A percentile compares a stretch with the other conserved stretches of the same genome.
phyloP scores from a whole-genome alignment of 53 echinoderm and acorn worm species.

The Astropecten irregularis region DNA sequence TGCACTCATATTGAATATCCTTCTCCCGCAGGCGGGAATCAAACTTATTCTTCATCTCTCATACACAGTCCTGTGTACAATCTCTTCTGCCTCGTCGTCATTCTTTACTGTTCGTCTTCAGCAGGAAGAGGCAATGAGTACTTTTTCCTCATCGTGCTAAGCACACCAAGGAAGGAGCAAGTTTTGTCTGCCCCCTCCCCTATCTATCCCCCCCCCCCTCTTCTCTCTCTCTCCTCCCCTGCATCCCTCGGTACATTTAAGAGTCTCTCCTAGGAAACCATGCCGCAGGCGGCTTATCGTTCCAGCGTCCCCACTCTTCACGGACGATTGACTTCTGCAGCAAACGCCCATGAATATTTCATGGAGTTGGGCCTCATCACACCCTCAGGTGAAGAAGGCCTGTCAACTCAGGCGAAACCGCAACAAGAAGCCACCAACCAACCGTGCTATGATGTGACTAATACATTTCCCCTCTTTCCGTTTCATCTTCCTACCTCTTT shows the following conservation, averaged over 20 bases:
- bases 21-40: background rate
- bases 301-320: constrained; percentile 40
- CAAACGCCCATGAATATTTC: constrained; percentile 72
- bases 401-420: constrained; percentile 52
- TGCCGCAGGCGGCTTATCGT: constrained; percentile 27
- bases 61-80: background rate
- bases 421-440: constrained; percentile 50
- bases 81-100: background rate
- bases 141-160: constrained; percentile 27
- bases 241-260: constrained; percentile 20
- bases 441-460: constrained; percentile 41
- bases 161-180: constrained; percentile 38
- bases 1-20: constrained; percentile 39
- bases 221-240: background rate
- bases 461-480: constrained; percentile 30
- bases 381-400: constrained; percentile 36
- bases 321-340: constrained; percentile 57
- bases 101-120: background rate
- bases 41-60: background rate
- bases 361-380: constrained; percentile 42
- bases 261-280: constrained; percentile 22
- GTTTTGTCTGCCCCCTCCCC: background rate
- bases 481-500: constrained; percentile 5
- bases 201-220: background rate
- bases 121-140: constrained; percentile 22